Base-by-base conservation (phyloP, 2,888 invertebrate genomes). In the Torymus texanus region DNA sequence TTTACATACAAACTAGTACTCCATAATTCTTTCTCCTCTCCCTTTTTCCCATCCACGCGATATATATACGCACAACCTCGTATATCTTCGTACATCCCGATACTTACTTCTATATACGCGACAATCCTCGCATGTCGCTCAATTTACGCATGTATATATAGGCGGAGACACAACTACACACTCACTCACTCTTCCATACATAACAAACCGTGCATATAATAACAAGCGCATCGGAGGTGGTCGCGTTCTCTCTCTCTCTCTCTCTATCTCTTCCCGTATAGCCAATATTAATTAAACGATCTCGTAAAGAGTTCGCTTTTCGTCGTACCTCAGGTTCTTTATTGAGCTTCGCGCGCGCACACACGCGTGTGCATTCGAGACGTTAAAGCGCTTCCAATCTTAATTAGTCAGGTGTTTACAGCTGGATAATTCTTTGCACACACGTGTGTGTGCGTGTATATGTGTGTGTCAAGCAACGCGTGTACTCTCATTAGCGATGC, bases 341-440 rank as follows among this genome's bases (percentile, higher is more conserved):
- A 89, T 88, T 87, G 61, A 86, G 86, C 84, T 86, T 85, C 21
- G 2, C 2, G 2, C 83, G 84, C 85, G 84, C 21, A 21, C 2
- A 21, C 83, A 84, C 85, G 84, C 84, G 84, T 29, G 29, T 3
- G 3, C 29, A 5, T 5, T 82, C 79, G 51, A 83, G 85, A 88
- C 87, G 86, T 89, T 89, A 88, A 89, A 89, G 89, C 88, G 89
- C 29, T 88, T 89, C 88, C 89, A 88, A 89, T 90, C 89, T 90
- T 89, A 90, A 90, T 90, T 90, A 89, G 89, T 87, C 88, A 89
- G 89, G 89, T 90, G 89, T 90, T 89, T 88, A 88, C 87, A 87
- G 87, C 86, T 85, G 86, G 86, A 87, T 88, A 85, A 87, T 88
- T 87, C 85, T 85, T 82, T 81, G 82, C 84, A 83, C 41, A 41